Base-by-base conservation (phyloP, 2,113 vertebrate genomes). In the Ochotona princeps region DNA sequence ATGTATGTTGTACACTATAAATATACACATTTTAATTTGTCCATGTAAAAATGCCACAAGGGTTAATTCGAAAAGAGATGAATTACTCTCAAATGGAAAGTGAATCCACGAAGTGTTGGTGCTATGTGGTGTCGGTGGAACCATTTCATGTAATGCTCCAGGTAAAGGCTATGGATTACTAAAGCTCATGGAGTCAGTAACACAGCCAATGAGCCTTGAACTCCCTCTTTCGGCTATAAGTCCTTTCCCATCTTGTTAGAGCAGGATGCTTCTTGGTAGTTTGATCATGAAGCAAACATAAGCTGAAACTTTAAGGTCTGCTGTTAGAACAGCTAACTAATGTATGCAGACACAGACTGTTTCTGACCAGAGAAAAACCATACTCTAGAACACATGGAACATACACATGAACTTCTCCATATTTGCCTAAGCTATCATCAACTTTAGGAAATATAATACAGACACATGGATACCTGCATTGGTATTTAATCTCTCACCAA, bases 401-500 rank as follows among this genome's bases (percentile, higher is more conserved):
- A 72, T 8, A 13, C 15, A 86, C 5, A 74, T 57, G 26, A 49
- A 69, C 12, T 60, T 57, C 35, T 65, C 15, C 17, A 7, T 73
- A 32, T n/a, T 86, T 69, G 67, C 86, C 32, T 72, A 95, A 89
- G 61, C 15, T 20, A 87, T 11, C 28, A 51, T 8, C 51, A 87
- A 74, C 2, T 8, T 76, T 83, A 20, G 35, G 25, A 94, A 75
- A 89, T 18, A 85, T 21, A 85, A 70, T 44, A 63, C 7, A 87
- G 69, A 69, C 2, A 49, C 70, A 79, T 73, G 70, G 23, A 80
- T 54, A 82, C 5, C n/a, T 84, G 26, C 13, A 67, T 21, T 81
- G 17, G 47, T 82, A 81, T 17, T 80, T 93, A 89, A 93, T 15
- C 8, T n/a, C 49, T 83, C 78, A 78, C n/a, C 32, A 80, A 74